phyloP scores from a whole-genome alignment of 2,888 invertebrate species.

The Bellardia bayeri region DNA sequence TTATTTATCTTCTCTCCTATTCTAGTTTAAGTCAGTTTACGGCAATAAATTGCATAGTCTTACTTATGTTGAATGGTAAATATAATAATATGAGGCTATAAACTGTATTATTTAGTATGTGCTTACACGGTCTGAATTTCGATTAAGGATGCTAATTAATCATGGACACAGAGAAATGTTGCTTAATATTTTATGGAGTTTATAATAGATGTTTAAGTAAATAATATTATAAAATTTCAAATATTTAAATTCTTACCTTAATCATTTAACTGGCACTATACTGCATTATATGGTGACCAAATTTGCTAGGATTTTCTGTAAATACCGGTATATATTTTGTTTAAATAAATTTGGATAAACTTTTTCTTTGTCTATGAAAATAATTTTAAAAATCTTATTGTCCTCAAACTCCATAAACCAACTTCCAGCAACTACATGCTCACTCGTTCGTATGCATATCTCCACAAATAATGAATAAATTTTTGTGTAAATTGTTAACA shows the following conservation, averaged over 20 bases:
- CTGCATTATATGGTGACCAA: constrained; percentile 12
- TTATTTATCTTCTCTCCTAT: neutral
- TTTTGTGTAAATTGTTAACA: constrained; percentile 73
- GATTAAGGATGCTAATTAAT: neutral
- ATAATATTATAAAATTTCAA: neutral
- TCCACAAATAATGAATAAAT: constrained; percentile 70
- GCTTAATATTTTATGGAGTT: too few species aligned
- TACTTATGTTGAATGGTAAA: constrained; percentile 11
- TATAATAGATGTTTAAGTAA: too few species aligned
- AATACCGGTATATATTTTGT: constrained; percentile 55
- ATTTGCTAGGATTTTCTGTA: constrained; percentile 45
- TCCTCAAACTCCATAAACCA: neutral
- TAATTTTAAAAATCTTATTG: constrained; percentile 11
- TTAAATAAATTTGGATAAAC: constrained; percentile 6
- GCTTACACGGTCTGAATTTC: neutral
- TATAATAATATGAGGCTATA: constrained; percentile 1
- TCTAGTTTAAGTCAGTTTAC: neutral
- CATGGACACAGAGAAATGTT: too few species aligned
- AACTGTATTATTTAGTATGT: neutral
- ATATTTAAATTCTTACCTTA: neutral
- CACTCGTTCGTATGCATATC: neutral
- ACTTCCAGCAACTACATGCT: neutral
- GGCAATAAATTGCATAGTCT: neutral
- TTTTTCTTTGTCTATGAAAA: neutral
- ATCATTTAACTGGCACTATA: neutral